Evolutionary conservation across 1,140 invertebrate genomes (phyloP).

Genomic region (Drosophila sturtevanti): DNA sequence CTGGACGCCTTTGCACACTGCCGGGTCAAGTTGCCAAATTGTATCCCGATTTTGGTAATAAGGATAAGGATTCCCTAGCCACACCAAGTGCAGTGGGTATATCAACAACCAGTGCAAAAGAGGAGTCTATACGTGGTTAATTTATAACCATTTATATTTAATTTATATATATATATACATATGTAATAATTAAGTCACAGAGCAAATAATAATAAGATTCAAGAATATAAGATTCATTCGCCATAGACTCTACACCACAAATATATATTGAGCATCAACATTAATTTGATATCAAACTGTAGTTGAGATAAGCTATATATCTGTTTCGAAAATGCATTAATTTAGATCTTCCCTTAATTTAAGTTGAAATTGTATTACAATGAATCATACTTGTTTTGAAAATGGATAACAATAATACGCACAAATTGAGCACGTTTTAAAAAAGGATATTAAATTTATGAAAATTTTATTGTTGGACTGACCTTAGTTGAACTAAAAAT

Average conservation of each 20-base stretch:
- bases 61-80: conserved; percentile 67
- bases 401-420: no score
- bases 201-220: neutral
- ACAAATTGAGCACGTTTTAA: no score
- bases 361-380: no score
- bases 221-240: neutral
- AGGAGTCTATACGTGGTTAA: conserved; percentile 56
- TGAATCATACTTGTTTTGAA: no score
- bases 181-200: neutral
- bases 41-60: conserved; percentile 89
- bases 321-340: no score
- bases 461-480: no score
- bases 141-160: neutral
- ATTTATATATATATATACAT: neutral
- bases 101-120: conserved; percentile 40
- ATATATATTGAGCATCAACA: no score
- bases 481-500: no score
- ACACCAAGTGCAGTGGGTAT: neutral
- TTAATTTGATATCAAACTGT: no score
- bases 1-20: conserved; percentile 89
- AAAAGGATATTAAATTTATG: no score
- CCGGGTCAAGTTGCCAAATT: conserved; percentile 87
- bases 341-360: no score
- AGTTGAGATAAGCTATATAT: no score
- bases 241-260: neutral